Evolutionary conservation across 2,113 vertebrate species (phyloP).

Genomic region (Chamaetylas fuelleborni): DNA sequence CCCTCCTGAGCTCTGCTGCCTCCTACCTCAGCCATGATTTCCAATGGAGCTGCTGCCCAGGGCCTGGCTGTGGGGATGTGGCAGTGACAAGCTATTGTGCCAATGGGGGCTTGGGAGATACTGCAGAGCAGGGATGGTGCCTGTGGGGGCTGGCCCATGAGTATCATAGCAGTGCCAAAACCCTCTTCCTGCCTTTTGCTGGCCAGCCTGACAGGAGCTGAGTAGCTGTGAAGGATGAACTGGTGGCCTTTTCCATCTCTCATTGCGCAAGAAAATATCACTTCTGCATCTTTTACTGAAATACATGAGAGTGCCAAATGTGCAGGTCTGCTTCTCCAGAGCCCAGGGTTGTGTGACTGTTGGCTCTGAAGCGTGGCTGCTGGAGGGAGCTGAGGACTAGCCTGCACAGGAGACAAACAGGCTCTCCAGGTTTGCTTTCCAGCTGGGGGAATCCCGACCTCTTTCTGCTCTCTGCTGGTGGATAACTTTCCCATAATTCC

Average conservation of each 20-base stretch:
- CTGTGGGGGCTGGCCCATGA: accelerated
- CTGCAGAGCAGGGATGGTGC: background rate
- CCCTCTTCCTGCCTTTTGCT: background rate
- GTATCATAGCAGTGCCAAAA: background rate
- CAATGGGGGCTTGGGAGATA: background rate
- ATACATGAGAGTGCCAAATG: background rate
- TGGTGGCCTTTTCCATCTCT: background rate
- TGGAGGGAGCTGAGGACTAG: background rate
- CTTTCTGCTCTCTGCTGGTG: background rate
- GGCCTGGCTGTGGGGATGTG: background rate
- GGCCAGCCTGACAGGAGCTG: background rate
- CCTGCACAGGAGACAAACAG: background rate
- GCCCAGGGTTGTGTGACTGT: background rate
- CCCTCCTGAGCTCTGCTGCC: background rate
- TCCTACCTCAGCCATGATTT: background rate
- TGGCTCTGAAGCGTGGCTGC: accelerated
- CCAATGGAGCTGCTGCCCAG: background rate
- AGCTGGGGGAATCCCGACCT: background rate
- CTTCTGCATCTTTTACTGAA: background rate
- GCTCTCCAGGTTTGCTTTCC: background rate
- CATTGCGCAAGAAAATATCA: background rate
- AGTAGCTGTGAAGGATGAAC: background rate
- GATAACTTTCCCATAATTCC: background rate
- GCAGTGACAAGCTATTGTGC: background rate
- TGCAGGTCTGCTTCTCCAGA: background rate